A percentile compares a stretch with the other conserved stretches of the same genome.
phyloP scores from a whole-genome alignment of 2,888 invertebrate species.

The Amphipoea lucens region DNA sequence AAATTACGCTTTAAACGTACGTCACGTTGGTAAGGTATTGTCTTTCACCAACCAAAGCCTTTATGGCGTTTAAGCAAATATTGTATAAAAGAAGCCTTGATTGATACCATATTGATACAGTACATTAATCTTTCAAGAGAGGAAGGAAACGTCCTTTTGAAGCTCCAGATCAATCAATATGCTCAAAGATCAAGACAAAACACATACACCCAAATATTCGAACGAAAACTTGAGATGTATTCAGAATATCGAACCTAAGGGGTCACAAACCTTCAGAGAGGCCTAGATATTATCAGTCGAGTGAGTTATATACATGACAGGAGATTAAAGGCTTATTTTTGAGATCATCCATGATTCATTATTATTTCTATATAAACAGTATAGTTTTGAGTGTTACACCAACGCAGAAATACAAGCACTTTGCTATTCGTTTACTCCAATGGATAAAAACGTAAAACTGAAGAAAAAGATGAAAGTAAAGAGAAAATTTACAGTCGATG shows the following conservation, averaged over 20 bases:
- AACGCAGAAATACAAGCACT: constrained; percentile 33
- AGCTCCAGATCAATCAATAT: neutral
- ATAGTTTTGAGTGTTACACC: constrained; percentile 27
- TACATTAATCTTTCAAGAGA: neutral
- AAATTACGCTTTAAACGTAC: too few species aligned
- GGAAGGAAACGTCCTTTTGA: neutral
- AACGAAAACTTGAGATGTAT: constrained; percentile 9
- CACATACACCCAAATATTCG: constrained; percentile 17
- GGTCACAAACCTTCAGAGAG: constrained; percentile 59
- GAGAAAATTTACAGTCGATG: neutral
- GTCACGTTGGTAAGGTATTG: neutral
- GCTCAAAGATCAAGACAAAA: constrained; percentile 6
- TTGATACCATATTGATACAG: too few species aligned
- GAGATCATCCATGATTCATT: constrained; percentile 64
- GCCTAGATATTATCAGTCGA: constrained; percentile 56
- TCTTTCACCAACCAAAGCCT: neutral
- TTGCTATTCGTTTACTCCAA: constrained; percentile 1
- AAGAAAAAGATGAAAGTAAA: neutral
- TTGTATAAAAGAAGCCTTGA: too few species aligned
- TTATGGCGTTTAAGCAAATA: neutral
- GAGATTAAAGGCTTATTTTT: constrained; percentile 58
- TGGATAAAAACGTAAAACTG: neutral
- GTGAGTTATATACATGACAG: constrained; percentile 57
- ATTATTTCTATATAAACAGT: constrained; percentile 44
- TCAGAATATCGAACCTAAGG: constrained; percentile 36